Evolutionary conservation across 2,113 vertebrate genomes (phyloP).

Genomic region (Silurus glanis): DNA sequence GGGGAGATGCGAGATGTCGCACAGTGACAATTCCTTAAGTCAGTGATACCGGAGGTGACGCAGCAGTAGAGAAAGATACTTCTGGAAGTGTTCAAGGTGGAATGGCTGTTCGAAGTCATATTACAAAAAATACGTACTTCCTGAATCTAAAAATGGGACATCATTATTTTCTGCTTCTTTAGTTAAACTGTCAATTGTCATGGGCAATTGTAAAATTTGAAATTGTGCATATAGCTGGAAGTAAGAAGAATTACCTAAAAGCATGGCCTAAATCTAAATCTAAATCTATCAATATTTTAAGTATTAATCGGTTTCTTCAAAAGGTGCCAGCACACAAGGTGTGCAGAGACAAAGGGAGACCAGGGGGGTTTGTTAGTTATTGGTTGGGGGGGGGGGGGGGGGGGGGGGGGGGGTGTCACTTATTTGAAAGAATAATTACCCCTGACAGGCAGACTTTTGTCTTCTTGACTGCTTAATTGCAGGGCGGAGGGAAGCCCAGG

Average conservation of each 20-base stretch:
- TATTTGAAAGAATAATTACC: slow-evolving; percentile 41
- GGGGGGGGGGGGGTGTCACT: background rate
- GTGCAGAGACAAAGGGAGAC: background rate
- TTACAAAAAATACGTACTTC: background rate
- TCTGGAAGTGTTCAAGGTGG: background rate
- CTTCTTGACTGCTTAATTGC: slow-evolving; percentile 54
- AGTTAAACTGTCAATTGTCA: background rate
- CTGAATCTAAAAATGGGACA: background rate
- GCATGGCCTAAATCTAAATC: background rate
- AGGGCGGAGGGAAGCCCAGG: slow-evolving; percentile 52
- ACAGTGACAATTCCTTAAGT: background rate
- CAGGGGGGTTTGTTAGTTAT: background rate
- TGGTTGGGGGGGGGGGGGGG: background rate
- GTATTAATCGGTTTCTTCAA: slow-evolving; percentile 17
- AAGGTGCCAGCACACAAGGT: background rate
- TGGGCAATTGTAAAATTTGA: background rate
- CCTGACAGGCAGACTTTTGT: slow-evolving; percentile 51
- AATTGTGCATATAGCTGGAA: background rate
- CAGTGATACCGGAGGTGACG: background rate
- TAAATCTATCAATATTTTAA: slow-evolving; percentile 28
- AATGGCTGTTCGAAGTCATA: background rate
- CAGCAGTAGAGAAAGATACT: background rate
- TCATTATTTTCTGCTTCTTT: background rate
- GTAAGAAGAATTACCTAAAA: background rate
- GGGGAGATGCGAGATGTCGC: background rate